Conservation (phyloP, 2,113 vertebrate genomes). For the Bungarus multicinctus region DNA sequence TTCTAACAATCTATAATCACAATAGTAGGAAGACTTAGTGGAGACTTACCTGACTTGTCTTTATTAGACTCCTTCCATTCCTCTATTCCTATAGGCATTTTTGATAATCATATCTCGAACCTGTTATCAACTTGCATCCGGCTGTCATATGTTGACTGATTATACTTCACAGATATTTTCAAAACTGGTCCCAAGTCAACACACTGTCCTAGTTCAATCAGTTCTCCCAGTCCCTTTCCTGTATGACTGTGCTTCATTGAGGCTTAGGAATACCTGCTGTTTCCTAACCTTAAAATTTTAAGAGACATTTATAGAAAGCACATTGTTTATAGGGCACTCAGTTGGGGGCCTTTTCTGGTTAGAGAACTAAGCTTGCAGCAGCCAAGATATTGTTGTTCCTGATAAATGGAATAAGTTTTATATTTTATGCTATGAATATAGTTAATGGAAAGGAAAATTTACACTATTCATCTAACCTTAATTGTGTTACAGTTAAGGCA, state of each 20-base stretch:
- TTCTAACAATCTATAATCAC: not conserved
- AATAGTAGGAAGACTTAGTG: not conserved
- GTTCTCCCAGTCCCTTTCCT: not conserved
- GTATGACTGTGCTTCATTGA: not conserved
- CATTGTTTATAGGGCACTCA: not conserved
- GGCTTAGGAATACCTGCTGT: not conserved
- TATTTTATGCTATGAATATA: conserved; percentile 33
- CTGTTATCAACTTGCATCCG: not conserved
- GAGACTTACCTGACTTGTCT: not conserved
- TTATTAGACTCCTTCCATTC: not conserved
- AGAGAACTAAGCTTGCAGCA: not conserved
- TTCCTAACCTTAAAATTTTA: not conserved
- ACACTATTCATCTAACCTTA: conserved; percentile 22
- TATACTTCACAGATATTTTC: not conserved
- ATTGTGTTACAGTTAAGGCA: conserved; percentile 44
- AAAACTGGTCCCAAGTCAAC: not conserved
- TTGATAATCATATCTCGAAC: not conserved
- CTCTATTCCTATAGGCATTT: not conserved
- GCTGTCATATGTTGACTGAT: not conserved
- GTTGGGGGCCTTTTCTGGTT: not conserved
- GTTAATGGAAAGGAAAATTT: conserved; percentile 32
- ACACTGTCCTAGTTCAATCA: not conserved
- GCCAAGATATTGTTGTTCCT: not conserved
- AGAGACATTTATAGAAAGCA: not conserved
- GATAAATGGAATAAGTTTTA: not conserved